Evolutionary conservation across 2,113 vertebrate species (phyloP).

Genomic region (Labrus mixtus): DNA sequence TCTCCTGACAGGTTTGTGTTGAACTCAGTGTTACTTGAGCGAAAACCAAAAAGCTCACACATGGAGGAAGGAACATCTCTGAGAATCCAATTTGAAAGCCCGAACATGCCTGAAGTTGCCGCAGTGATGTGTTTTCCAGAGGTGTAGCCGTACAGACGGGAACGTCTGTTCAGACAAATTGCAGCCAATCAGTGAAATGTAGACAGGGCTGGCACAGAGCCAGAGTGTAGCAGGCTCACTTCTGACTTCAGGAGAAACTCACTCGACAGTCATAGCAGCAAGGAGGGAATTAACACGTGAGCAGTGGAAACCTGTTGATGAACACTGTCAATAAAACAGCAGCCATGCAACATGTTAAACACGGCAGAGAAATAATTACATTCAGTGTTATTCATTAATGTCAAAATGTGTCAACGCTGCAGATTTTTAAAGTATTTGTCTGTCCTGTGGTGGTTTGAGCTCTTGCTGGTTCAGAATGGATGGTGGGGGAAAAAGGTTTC

Average conservation of each 20-base stretch:
- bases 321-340: constrained; percentile 28
- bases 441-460: no score
- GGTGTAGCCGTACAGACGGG: constrained; percentile 59
- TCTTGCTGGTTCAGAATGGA: no score
- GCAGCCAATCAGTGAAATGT: constrained; percentile 68
- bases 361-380: constrained; percentile 17
- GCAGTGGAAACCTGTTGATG: constrained; percentile 69
- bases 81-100: constrained; percentile 52
- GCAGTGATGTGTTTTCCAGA: constrained; percentile 69
- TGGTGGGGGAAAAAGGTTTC: no score
- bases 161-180: constrained; percentile 75
- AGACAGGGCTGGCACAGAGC: constrained; percentile 60
- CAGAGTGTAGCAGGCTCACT: constrained; percentile 45
- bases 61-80: constrained; percentile 58
- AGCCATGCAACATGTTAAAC: constrained; percentile 30
- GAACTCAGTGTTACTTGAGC: constrained; percentile 14
- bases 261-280: constrained; percentile 45
- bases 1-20: constrained; percentile 57
- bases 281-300: constrained; percentile 51
- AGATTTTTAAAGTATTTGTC: not conserved
- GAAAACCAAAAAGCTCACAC: constrained; percentile 21
- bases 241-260: constrained; percentile 59
- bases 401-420: not conserved
- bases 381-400: not conserved
- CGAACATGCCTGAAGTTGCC: constrained; percentile 70